phyloP scores from a whole-genome alignment of 2,888 invertebrate species.

The Zhengitettix transpicula region DNA sequence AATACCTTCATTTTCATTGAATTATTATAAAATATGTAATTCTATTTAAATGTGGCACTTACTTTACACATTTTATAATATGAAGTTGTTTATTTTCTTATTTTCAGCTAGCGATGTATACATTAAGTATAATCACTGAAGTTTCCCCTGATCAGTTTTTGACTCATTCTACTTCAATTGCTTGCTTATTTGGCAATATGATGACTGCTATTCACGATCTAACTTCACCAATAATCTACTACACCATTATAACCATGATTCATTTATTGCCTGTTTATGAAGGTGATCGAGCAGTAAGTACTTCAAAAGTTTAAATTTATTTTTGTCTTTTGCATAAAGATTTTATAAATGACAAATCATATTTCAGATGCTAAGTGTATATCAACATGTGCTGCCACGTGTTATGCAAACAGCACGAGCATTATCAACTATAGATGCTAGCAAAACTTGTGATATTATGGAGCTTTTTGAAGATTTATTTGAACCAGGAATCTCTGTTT shows the following conservation, averaged over 20 bases:
- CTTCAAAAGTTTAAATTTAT: conserved; percentile 1
- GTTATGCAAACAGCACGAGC: conserved; percentile 42
- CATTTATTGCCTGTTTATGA: conserved; percentile 45
- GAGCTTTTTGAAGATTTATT: conserved; percentile 45
- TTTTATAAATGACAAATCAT: background rate
- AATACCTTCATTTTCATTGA: no score
- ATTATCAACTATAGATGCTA: conserved; percentile 36
- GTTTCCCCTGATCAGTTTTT: conserved; percentile 50
- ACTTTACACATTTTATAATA: background rate
- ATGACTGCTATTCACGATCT: conserved; percentile 29
- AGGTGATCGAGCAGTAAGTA: conserved; percentile 40
- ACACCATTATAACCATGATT: conserved; percentile 45
- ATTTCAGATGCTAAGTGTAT: conserved; percentile 34
- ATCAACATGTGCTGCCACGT: conserved; percentile 42
- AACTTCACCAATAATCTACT: conserved; percentile 34
- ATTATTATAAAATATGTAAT: no score
- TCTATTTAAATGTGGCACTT: no score
- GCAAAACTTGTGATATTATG: conserved; percentile 41
- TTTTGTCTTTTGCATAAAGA: background rate
- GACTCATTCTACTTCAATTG: conserved; percentile 42
- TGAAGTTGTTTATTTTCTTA: background rate
- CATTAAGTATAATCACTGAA: conserved; percentile 50
- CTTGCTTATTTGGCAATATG: conserved; percentile 32
- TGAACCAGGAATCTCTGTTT: conserved; percentile 38
- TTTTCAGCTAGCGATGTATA: conserved; percentile 44